Conservation (phyloP, 2,888 invertebrate species). For the Sminthurinus aureus region DNA sequence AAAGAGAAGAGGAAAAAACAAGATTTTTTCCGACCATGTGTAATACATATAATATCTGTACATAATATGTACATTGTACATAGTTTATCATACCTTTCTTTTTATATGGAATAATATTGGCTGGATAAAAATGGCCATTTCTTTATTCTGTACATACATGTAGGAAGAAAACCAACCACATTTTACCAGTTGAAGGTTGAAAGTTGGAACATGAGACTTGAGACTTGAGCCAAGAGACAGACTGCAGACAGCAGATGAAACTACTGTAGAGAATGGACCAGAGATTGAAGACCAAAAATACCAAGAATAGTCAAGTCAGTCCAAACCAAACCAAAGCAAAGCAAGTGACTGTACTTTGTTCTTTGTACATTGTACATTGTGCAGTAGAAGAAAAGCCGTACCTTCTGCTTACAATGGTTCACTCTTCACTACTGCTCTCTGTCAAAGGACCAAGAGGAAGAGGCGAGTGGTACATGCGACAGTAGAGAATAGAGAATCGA, state of each 20-base stretch:
- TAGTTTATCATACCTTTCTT: neutral
- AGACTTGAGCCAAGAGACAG: neutral
- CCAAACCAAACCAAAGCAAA: too few species aligned
- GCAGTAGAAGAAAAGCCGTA: neutral
- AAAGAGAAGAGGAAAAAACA: constrained; percentile 30
- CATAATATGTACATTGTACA: neutral
- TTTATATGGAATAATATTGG: neutral
- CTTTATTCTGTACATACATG: neutral
- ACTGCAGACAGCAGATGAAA: too few species aligned
- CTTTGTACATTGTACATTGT: too few species aligned
- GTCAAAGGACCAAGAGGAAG: too few species aligned
- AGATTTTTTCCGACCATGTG: constrained; percentile 33
- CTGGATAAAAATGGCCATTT: neutral
- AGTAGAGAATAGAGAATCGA: too few species aligned
- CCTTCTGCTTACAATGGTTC: neutral
- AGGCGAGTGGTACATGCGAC: too few species aligned
- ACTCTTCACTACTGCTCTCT: neutral
- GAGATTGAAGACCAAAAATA: neutral
- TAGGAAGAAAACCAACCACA: neutral
- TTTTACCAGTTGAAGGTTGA: neutral
- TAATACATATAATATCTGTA: neutral
- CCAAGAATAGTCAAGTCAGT: neutral
- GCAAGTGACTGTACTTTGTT: too few species aligned
- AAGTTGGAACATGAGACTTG: too few species aligned
- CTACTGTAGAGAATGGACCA: too few species aligned